These are phyloP conservation scores for Cancer borealis DNA, from an alignment of 2,888 invertebrate genomes.

Conservation along the genomic window DNA sequence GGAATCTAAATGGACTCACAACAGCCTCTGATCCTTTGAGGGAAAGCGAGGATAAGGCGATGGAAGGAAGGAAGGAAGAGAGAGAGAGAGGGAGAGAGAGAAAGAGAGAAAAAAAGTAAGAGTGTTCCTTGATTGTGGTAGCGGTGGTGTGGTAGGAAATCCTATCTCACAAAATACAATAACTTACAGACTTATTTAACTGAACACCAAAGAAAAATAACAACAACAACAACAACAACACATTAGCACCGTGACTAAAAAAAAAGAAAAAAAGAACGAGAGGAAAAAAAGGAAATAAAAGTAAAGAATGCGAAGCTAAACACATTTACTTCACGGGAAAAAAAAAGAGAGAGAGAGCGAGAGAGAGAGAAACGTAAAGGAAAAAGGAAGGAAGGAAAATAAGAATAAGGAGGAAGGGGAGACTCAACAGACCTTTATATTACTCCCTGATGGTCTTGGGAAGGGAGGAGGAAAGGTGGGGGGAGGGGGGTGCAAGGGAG, in stretches of 20 bases:
- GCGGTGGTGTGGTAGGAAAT: too few species aligned
- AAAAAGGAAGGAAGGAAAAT: background rate
- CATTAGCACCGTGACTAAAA: too few species aligned
- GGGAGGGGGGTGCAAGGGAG: background rate
- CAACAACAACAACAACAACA: too few species aligned
- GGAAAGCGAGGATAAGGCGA: background rate
- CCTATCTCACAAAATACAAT: too few species aligned
- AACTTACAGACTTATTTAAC: too few species aligned
- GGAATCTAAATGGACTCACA: background rate
- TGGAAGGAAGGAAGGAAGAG: background rate
- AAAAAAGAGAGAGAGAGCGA: background rate
- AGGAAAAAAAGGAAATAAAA: background rate
- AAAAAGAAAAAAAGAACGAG: too few species aligned
- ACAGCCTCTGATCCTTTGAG: background rate
- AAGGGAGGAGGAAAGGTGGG: background rate
- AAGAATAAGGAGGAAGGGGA: background rate
- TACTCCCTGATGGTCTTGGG: background rate
- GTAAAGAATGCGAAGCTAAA: background rate
- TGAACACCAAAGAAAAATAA: too few species aligned
- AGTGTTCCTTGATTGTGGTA: too few species aligned
- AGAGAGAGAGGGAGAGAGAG: background rate
- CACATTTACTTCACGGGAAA: background rate
- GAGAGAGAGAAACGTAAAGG: background rate
- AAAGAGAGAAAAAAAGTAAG: background rate
- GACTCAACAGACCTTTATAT: conserved; percentile 24